A percentile compares a stretch with the other conserved stretches of the same genome.
phyloP scores from a whole-genome alignment of 35 echinoderm and acorn worm species.

The Lytechinus pictus region DNA sequence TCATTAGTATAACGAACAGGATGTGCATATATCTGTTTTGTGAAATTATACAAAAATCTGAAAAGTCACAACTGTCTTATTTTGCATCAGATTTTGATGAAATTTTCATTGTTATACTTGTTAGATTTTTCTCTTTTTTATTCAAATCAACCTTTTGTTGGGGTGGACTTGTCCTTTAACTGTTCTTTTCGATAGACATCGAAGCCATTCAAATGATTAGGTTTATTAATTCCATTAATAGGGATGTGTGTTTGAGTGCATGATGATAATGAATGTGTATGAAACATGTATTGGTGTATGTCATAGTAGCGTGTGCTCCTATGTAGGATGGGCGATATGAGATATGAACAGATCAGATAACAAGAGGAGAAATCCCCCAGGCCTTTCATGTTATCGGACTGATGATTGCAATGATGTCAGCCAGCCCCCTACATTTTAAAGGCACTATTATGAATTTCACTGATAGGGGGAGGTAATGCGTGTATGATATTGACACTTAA shows the following conservation, averaged over 20 bases:
- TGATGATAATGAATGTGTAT: not conserved
- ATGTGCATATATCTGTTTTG: too few species aligned
- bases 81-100: too few species aligned
- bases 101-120: too few species aligned
- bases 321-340: not conserved
- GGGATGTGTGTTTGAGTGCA: not conserved
- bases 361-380: not conserved
- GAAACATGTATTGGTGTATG: not conserved
- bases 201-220: not conserved
- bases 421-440: not conserved
- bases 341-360: not conserved
- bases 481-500: not conserved
- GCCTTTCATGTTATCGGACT: constrained; percentile 10
- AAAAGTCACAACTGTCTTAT: too few species aligned
- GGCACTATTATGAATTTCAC: not conserved
- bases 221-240: not conserved
- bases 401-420: constrained; percentile 18
- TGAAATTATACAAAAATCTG: too few species aligned
- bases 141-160: too few species aligned
- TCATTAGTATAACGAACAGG: too few species aligned
- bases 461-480: not conserved
- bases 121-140: too few species aligned
- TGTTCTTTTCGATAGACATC: not conserved
- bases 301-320: not conserved
- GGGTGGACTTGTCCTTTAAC: too few species aligned